Evolutionary conservation across 2,888 invertebrate species (phyloP).

Genomic region (Eupithecia centaureata): DNA sequence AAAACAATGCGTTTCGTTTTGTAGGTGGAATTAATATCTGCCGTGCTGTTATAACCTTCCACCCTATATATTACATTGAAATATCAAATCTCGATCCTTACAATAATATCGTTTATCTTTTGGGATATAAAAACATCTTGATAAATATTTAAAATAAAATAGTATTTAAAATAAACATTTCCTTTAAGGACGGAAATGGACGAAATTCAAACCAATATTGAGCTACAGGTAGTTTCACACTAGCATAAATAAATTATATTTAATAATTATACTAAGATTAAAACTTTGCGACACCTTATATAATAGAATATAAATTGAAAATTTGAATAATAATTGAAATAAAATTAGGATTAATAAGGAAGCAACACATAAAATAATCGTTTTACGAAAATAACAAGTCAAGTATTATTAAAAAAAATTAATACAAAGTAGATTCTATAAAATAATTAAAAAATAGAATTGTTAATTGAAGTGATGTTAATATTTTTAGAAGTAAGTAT

Average conservation of each 20-base stretch:
- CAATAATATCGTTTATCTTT: too few relatives aligned
- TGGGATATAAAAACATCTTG: neutral
- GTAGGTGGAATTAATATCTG: neutral
- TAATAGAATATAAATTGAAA: conserved; percentile 1
- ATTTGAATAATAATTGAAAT: neutral
- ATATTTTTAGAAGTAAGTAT: conserved; percentile 2
- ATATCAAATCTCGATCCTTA: neutral
- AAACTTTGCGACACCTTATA: neutral
- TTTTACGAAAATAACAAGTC: conserved; percentile 73
- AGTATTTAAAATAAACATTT: conserved; percentile 32
- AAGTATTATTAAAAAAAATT: conserved; percentile 28
- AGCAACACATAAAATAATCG: conserved; percentile 63
- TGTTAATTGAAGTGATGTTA: conserved; percentile 30
- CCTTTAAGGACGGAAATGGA: conserved; percentile 43
- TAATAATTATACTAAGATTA: neutral
- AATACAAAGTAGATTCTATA: neutral
- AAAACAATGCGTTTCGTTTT: neutral
- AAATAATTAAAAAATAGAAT: conserved; percentile 17
- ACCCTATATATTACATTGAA: neutral
- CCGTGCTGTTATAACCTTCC: neutral
- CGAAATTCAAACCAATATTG: conserved; percentile 30
- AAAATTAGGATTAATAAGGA: conserved; percentile 11
- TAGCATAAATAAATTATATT: neutral
- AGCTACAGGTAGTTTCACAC: conserved; percentile 30
- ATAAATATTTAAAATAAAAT: neutral